Evolutionary conservation across 1,140 invertebrate species (phyloP).

Genomic region (Atta texana): DNA sequence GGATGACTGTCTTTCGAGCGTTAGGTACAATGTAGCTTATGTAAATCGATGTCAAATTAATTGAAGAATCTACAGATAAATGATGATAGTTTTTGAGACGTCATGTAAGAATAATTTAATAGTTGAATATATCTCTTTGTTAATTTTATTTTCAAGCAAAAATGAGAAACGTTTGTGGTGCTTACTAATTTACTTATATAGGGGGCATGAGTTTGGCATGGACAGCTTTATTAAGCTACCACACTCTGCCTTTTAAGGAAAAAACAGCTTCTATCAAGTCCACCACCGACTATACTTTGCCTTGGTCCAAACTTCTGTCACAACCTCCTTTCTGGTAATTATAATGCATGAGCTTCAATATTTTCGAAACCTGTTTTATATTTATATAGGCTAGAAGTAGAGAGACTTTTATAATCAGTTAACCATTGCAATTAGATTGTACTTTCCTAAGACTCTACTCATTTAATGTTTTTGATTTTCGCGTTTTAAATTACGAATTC

Average conservation of each 20-base stretch:
- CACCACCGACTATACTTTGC: constrained; percentile 82
- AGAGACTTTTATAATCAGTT: background rate
- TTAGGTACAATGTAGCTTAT: constrained; percentile 86
- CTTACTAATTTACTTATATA: constrained; percentile 73
- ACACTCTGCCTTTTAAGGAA: constrained; percentile 81
- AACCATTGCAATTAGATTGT: background rate
- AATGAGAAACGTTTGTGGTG: constrained; percentile 9
- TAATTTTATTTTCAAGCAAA: background rate
- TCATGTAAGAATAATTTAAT: background rate
- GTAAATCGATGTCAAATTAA: constrained; percentile 19
- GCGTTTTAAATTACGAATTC: background rate
- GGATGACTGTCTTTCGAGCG: constrained; percentile 90
- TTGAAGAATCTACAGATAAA: background rate
- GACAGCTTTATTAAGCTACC: constrained; percentile 86
- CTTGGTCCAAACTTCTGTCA: constrained; percentile 87
- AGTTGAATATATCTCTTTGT: background rate
- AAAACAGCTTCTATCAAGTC: constrained; percentile 75
- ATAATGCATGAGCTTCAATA: constrained; percentile 62
- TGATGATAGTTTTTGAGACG: background rate
- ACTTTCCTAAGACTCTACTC: background rate
- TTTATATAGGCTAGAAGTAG: constrained; percentile 21
- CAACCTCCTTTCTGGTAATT: constrained; percentile 88
- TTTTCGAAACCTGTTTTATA: background rate
- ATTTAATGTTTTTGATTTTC: background rate
- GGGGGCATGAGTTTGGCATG: constrained; percentile 87